phyloP scores from a whole-genome alignment of 92 coral and sea anemone species.

The Metridium senile region DNA sequence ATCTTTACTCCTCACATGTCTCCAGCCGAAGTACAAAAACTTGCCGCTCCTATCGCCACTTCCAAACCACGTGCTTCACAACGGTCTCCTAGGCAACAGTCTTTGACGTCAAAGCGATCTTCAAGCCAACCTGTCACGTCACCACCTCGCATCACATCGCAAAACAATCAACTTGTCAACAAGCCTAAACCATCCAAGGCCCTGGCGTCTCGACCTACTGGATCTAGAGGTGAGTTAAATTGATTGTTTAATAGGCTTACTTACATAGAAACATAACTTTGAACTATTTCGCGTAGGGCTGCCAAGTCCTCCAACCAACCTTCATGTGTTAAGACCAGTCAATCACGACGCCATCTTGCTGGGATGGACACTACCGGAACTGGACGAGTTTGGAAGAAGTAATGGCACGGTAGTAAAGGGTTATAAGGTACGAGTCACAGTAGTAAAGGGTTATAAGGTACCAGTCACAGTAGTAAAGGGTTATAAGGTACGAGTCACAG shows the following conservation, averaged over 20 bases:
- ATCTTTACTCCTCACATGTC: slow-evolving; percentile 42
- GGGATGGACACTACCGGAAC: slow-evolving; percentile 93
- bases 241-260: background rate
- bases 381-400: slow-evolving; percentile 96
- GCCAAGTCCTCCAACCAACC: slow-evolving; percentile 72
- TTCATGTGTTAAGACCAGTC: slow-evolving; percentile 86
- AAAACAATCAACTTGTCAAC: slow-evolving; percentile 23
- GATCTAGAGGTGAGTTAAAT: slow-evolving; percentile 13
- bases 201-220: slow-evolving; percentile 14
- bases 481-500: too few species aligned
- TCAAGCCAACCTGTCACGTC: slow-evolving; percentile 34
- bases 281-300: slow-evolving; percentile 36
- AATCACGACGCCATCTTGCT: slow-evolving; percentile 89
- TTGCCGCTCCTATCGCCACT: slow-evolving; percentile 26
- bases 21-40: slow-evolving; percentile 38
- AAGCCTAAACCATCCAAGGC: slow-evolving; percentile 35
- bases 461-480: too few species aligned
- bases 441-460: too few species aligned
- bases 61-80: slow-evolving; percentile 9
- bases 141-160: slow-evolving; percentile 45
- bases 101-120: slow-evolving; percentile 23
- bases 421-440: slow-evolving; percentile 65
- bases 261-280: background rate
- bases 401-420: slow-evolving; percentile 82
- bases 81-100: slow-evolving; percentile 34